Percentiles rank a stretch among this genome's conserved stretches.
phyloP scores from a whole-genome alignment of 1,140 invertebrate species.

The Drosophila tsacasi region DNA sequence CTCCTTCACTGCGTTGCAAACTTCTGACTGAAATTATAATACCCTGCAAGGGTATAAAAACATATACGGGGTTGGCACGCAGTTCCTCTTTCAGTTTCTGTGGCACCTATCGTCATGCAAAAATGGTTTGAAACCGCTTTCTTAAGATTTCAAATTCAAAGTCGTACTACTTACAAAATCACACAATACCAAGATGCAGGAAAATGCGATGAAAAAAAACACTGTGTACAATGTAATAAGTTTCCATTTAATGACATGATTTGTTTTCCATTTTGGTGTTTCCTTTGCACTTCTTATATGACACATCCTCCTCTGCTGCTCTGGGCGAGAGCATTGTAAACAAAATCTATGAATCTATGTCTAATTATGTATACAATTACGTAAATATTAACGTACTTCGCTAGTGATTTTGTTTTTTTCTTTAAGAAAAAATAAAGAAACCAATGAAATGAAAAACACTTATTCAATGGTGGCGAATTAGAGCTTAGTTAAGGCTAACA shows the following conservation, averaged over 20 bases:
- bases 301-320: slow-evolving; percentile 36
- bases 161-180: no score
- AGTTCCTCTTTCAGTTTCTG: no score
- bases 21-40: no score
- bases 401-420: slow-evolving; percentile 62
- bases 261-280: slow-evolving; percentile 60
- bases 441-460: slow-evolving; percentile 39
- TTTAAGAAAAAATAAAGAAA: slow-evolving; percentile 62
- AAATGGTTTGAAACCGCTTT: no score
- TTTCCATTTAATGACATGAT: slow-evolving; percentile 46
- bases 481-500: slow-evolving; percentile 7
- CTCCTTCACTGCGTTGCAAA: no score
- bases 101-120: no score
- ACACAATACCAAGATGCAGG: no score
- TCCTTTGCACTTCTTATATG: slow-evolving; percentile 57
- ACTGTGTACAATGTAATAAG: slow-evolving; percentile 17
- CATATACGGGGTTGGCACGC: no score
- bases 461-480: slow-evolving; percentile 22
- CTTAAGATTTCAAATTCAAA: no score
- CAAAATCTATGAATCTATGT: slow-evolving; percentile 19
- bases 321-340: slow-evolving; percentile 27
- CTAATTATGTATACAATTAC: slow-evolving; percentile 30
- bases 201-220: not conserved
- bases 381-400: slow-evolving; percentile 9
- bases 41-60: no score